Conservation (phyloP, 2,888 invertebrate species). For the Calliscelio sp. region DNA sequence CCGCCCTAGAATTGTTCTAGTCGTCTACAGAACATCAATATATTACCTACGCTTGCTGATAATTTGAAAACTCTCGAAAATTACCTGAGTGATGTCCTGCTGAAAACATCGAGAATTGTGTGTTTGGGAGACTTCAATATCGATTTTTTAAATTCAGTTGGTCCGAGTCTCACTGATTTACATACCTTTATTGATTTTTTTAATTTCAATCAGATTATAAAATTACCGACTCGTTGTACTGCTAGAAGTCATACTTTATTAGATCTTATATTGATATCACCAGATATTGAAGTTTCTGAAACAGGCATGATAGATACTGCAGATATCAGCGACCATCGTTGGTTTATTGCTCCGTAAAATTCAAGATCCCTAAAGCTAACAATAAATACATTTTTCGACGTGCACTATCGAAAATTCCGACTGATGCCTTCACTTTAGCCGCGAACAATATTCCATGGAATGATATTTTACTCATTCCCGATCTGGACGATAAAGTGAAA, state of each 20-base stretch:
- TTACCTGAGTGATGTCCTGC: not conserved
- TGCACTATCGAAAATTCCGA: not conserved
- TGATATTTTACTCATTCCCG: no score
- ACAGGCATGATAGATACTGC: not conserved
- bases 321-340: not conserved
- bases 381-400: not conserved
- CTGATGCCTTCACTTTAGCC: no score
- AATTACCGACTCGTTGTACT: not conserved
- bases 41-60: not conserved
- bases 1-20: not conserved
- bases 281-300: not conserved
- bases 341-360: not conserved
- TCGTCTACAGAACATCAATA: not conserved
- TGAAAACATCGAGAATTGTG: not conserved
- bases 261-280: not conserved
- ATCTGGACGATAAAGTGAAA: no score
- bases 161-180: not conserved
- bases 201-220: not conserved
- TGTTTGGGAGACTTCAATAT: constrained; percentile 1
- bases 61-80: constrained; percentile 6
- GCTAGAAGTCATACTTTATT: not conserved
- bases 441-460: no score
- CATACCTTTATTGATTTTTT: not conserved
- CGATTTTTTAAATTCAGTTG: not conserved
- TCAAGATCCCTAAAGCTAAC: not conserved